Conservation (phyloP, 2,888 invertebrate genomes). For the Philopedon plagiatum region DNA sequence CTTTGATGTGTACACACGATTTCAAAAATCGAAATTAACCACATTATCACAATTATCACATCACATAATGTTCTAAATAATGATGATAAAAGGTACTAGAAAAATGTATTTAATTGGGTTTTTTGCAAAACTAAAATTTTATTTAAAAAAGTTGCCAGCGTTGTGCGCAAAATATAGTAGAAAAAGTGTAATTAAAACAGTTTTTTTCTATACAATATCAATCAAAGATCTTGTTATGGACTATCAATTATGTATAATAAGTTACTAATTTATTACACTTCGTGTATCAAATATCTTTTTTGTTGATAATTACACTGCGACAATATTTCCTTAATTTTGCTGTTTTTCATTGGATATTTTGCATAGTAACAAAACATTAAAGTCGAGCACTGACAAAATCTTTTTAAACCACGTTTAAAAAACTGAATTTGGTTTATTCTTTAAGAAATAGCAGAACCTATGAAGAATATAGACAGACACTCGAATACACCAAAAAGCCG, state of each 20-base stretch:
- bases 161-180: background rate
- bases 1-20: background rate
- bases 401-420: too few relatives aligned
- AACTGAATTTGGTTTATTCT: too few relatives aligned
- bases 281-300: background rate
- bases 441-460: too few relatives aligned
- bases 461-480: too few relatives aligned
- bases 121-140: constrained; percentile 8
- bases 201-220: constrained; percentile 6
- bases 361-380: background rate
- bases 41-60: constrained; percentile 20
- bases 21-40: background rate
- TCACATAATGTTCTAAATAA: constrained; percentile 9
- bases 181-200: constrained; percentile 4
- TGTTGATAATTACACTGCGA: background rate
- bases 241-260: background rate
- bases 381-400: background rate
- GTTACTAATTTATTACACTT: background rate
- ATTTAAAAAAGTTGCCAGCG: background rate
- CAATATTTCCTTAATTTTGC: background rate
- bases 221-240: background rate
- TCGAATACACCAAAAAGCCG: too few relatives aligned
- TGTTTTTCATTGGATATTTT: background rate
- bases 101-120: constrained; percentile 5
- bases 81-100: background rate